Conservation (phyloP, 2,888 invertebrate genomes). For the Coelopa pilipes region DNA sequence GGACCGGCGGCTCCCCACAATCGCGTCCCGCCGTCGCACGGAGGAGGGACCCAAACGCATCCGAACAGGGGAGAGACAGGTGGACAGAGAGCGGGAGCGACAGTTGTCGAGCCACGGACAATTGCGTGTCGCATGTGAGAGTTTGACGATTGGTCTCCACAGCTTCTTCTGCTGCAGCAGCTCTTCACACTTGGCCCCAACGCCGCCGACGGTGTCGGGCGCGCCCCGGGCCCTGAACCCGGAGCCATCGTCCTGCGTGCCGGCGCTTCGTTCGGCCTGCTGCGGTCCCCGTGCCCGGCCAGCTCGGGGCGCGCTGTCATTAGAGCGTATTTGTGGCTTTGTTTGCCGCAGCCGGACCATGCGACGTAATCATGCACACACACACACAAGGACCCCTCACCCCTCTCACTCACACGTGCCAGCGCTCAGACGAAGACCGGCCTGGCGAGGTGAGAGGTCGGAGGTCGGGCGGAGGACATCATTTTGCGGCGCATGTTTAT, state of each 20-base stretch:
- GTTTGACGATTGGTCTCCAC: constrained; percentile 26
- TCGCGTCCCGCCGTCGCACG: background rate
- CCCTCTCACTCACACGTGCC: constrained; percentile 1
- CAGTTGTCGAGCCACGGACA: background rate
- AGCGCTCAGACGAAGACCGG: background rate
- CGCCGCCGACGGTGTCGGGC: background rate
- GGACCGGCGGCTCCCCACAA: background rate
- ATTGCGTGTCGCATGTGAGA: constrained; percentile 4
- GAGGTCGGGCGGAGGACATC: background rate
- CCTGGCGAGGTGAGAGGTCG: too few relatives aligned
- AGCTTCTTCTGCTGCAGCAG: background rate
- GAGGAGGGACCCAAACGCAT: background rate
- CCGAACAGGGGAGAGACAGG: background rate
- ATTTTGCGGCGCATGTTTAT: constrained; percentile 9
- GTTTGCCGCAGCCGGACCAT: constrained; percentile 56
- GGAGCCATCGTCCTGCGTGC: too few relatives aligned
- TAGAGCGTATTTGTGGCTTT: constrained; percentile 56
- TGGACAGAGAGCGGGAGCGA: constrained; percentile 6
- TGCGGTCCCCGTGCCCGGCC: too few relatives aligned
- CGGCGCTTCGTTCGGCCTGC: too few relatives aligned
- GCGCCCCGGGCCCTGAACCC: too few relatives aligned
- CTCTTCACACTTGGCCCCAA: background rate
- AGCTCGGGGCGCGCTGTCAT: constrained; percentile 13
- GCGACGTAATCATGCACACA: constrained; percentile 25
- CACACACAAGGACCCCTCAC: too few relatives aligned